These are phyloP conservation scores for Emydura subglobosa DNA, from an alignment of 2,113 vertebrate species.

Conservation along the genomic window DNA sequence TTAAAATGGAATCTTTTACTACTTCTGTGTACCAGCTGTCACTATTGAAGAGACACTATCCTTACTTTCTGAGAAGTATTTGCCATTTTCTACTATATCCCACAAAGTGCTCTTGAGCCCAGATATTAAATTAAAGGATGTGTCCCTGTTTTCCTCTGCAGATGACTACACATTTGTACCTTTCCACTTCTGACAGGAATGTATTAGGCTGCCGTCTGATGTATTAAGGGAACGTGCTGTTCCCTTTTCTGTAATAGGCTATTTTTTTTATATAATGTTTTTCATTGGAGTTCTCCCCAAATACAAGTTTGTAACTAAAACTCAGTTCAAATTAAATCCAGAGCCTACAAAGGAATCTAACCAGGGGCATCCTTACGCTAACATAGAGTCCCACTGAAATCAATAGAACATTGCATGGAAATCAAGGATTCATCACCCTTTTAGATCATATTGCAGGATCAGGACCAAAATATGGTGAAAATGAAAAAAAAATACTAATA, in stretches of 20 bases:
- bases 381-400: background rate
- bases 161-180: background rate
- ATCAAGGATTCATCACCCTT: background rate
- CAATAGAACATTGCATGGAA: background rate
- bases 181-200: background rate
- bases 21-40: background rate
- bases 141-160: background rate
- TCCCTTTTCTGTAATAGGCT: background rate
- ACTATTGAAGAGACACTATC: background rate
- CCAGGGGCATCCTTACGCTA: background rate
- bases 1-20: background rate
- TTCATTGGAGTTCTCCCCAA: background rate
- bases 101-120: background rate
- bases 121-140: background rate
- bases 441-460: rapidly evolving
- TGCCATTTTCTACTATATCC: background rate
- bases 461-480: background rate
- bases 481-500: background rate
- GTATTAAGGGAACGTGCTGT: background rate
- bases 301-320: background rate
- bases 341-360: background rate
- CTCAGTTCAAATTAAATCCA: background rate
- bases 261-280: background rate
- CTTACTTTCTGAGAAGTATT: background rate
- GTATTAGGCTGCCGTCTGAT: background rate